Percentiles rank a stretch among this genome's conserved stretches.
These are phyloP conservation scores for Harpagifer antarcticus DNA, from an alignment of 2,797 vertebrate genomes.

Conservation along the genomic window DNA sequence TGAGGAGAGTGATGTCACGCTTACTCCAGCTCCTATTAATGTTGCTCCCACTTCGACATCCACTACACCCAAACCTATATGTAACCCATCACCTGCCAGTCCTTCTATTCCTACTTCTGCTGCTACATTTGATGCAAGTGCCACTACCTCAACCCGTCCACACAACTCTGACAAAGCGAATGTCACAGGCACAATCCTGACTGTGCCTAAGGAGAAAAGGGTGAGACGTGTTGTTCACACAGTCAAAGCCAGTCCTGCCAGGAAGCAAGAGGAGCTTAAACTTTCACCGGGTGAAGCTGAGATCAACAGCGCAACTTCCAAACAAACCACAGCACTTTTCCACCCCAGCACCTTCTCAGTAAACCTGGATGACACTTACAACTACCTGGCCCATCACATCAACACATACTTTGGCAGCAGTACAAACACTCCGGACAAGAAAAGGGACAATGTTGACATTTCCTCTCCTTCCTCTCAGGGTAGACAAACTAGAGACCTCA, in stretches of 20 bases:
- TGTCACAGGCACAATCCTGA: conserved; percentile 15
- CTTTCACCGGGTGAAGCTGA: conserved; percentile 28
- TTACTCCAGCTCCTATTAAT: conserved; percentile 11
- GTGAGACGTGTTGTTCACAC: conserved; percentile 51
- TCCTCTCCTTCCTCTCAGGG: conserved; percentile 44
- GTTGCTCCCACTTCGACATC: conserved; percentile 33
- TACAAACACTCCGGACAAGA: conserved; percentile 81
- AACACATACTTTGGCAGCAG: conserved; percentile 90
- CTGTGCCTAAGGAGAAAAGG: conserved; percentile 65
- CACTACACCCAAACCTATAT: conserved; percentile 20
- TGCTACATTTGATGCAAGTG: conserved; percentile 42
- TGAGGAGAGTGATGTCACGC: conserved; percentile 30
- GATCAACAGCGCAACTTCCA: conserved; percentile 67
- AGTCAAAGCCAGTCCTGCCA: conserved; percentile 41
- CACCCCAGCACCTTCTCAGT: conserved; percentile 88
- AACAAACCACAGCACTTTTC: conserved; percentile 84
- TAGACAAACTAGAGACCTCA: conserved; percentile 56
- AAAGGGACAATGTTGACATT: conserved; percentile 46
- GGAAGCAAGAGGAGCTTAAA: conserved; percentile 51
- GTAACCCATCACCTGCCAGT: conserved; percentile 29
- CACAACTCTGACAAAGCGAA: conserved; percentile 23
- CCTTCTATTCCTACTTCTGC: conserved; percentile 34
- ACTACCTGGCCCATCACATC: conserved; percentile 91
- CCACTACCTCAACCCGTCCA: conserved; percentile 43
- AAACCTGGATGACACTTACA: conserved; percentile 93